Evolutionary conservation across 2,888 invertebrate genomes (phyloP), one percentile per base, ranked within the genome.

Genomic region (Orchesellides sinensis): DNA sequence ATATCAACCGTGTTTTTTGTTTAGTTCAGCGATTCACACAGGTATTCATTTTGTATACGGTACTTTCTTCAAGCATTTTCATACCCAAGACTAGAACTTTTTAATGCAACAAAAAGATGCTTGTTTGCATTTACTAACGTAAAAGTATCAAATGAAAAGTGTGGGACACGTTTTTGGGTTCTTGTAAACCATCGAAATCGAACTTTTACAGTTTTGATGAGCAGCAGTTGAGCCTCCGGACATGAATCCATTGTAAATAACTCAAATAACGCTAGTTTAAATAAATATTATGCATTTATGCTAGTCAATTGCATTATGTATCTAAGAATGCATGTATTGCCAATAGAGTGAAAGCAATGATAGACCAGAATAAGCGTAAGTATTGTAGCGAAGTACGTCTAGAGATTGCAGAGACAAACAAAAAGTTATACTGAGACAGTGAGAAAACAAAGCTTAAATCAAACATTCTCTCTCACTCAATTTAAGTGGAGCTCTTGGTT

Each of bases 381-480:
- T n/a, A n/a, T 32, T 32, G 32, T 5, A 6, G 32, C 10, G 6
- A 6, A 32, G 40, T 5, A n/a, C n/a, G n/a, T 5, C 40, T 40
- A 40, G 40, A 40, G 4, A 40, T 2, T 40, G 40, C 40, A 40
- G 40, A 40, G 14, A 40, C 40, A 40, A 14, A 40, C 40, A 40
- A 10, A 40, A 52, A 52, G 52, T 8, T n/a, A 52, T 17, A 52
- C 17, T 52, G 23, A 40, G 40, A 65, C 52, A n/a, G 75, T 40
- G 40, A 77, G 66, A 56, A 40, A 68, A 29, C 54, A 59, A 54
- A 68, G 77, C 74, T 65, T 77, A 59, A 66, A 59, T 68, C 77
- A 77, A 77, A 77, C 66, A 77, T 47, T 25, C 54, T 27, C 47
- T 52, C 21, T 17, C n/a, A 21, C 54, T 25, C n/a, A 35, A 35